Base-by-base conservation (phyloP, 2,888 invertebrate species). In the Ophion ventricosus region DNA sequence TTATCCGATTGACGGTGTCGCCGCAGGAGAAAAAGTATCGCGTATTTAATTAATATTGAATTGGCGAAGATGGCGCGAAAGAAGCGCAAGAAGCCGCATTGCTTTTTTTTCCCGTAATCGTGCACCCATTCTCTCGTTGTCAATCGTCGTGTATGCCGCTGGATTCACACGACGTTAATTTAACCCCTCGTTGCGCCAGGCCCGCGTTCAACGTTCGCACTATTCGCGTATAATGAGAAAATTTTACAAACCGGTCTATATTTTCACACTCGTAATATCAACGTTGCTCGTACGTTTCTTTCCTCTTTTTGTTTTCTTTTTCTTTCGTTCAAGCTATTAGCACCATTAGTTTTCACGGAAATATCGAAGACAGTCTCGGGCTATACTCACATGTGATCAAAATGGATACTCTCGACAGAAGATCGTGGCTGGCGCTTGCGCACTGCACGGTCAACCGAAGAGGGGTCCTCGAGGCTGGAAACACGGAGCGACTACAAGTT, bases 341-440 rank as follows among this genome's bases (percentile, higher is more conserved):
- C 90, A 90, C 90, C 89, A 89, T 89, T 88, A 89, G 88, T 90
- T 90, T 87, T 86, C 89, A 88, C 90, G 87, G 87, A 92, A 92
- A 69, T 69, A 67, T 89, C 88, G 87, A 90, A 90, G 91, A 89
- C 91, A 91, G 91, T 40, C 89, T 92, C 92, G 89, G 87, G 89
- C 26, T 77, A 95, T 96, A 97, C 97, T 97, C 96, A 97, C 97
- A 96, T 97, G 97, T 97, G 97, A 96, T 96, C 96, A 95, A 96
- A 96, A 96, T 96, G 97, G 96, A 96, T 96, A 96, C 96, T 96
- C 96, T 96, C 96, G 96, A 96, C 96, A 96, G 96, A 78, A 96
- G 96, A 95, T 95, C 94, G 94, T 94, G 94, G 94, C 14, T 43
- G 94, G 95, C 95, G 96, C 96, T 95, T 96, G 96, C 96, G 96